These are phyloP conservation scores for Oncopodura yosiiana DNA, from an alignment of 1,140 invertebrate genomes.

Conservation along the genomic window DNA sequence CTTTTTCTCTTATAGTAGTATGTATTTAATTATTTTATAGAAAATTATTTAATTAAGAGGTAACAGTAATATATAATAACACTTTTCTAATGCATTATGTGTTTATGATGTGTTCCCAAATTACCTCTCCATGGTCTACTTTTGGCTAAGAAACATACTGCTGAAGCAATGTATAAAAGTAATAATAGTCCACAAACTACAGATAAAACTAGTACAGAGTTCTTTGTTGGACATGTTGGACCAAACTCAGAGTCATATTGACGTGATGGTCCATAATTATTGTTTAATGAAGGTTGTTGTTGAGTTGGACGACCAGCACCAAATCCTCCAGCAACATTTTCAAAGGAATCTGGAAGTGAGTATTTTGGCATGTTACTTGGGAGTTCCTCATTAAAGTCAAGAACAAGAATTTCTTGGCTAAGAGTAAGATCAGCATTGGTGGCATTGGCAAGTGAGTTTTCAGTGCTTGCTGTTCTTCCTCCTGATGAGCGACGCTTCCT, in stretches of 20 bases:
- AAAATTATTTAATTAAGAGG: no score
- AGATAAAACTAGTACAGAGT: slow-evolving; percentile 73
- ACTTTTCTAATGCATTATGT: slow-evolving; percentile 31
- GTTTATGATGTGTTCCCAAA: slow-evolving; percentile 29
- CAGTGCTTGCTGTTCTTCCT: slow-evolving; percentile 45
- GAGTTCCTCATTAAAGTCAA: slow-evolving; percentile 41
- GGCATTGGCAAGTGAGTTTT: slow-evolving; percentile 47
- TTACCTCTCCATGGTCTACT: slow-evolving; percentile 33
- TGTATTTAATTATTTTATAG: no score
- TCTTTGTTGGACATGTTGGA: slow-evolving; percentile 77
- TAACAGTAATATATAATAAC: background rate
- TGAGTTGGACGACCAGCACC: slow-evolving; percentile 7
- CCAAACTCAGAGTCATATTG: slow-evolving; percentile 66
- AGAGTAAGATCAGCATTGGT: slow-evolving; percentile 69
- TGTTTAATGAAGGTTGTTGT: slow-evolving; percentile 4
- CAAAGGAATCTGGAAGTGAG: slow-evolving; percentile 17
- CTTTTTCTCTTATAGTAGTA: no score
- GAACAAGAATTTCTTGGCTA: slow-evolving; percentile 82
- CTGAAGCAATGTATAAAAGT: slow-evolving; percentile 57
- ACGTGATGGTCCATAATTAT: slow-evolving; percentile 49
- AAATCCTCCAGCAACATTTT: slow-evolving; percentile 5
- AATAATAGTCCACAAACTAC: slow-evolving; percentile 80
- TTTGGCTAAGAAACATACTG: slow-evolving; percentile 38
- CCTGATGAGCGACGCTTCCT: slow-evolving; percentile 60
- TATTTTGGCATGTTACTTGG: slow-evolving; percentile 30